A percentile compares a stretch with the other conserved stretches of the same genome.
Conservation (phyloP, 2,113 vertebrate genomes). For the Catagonus wagneri region DNA sequence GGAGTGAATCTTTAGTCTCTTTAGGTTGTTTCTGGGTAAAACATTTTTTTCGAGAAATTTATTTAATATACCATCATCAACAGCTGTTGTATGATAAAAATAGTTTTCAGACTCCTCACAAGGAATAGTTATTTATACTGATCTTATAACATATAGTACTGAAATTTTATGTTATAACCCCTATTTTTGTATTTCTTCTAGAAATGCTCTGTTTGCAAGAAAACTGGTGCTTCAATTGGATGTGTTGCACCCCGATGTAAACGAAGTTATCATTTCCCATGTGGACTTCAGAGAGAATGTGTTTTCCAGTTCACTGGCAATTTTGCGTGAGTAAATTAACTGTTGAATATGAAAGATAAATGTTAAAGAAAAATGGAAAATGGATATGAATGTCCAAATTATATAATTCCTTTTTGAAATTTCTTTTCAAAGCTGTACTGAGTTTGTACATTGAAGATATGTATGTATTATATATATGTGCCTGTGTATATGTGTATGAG, state of each 20-base stretch:
- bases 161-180: conserved; percentile 1
- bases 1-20: background rate
- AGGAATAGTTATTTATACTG: conserved; percentile 43
- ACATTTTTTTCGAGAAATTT: background rate
- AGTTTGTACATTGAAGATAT: background rate
- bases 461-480: background rate
- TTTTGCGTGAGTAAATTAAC: conserved; percentile 92
- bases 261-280: conserved; percentile 95
- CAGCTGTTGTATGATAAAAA: background rate
- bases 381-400: background rate
- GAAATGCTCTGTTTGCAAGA: conserved; percentile 93
- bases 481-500: background rate
- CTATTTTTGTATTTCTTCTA: conserved; percentile 79
- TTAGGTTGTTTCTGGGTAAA: background rate
- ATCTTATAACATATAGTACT: conserved; percentile 3
- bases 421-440: conserved; percentile 43
- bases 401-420: conserved; percentile 37
- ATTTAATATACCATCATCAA: background rate
- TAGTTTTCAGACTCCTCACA: conserved; percentile 49
- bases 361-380: conserved; percentile 32
- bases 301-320: conserved; percentile 94
- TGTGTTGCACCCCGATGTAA: conserved; percentile 92
- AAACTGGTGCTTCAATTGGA: conserved; percentile 95
- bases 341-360: conserved; percentile 16
- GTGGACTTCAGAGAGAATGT: conserved; percentile 91